A percentile compares a stretch with the other conserved stretches of the same genome.
These are phyloP conservation scores for Pilophorus perplexus DNA, from an alignment of 2,888 invertebrate genomes.

Conservation along the genomic window DNA sequence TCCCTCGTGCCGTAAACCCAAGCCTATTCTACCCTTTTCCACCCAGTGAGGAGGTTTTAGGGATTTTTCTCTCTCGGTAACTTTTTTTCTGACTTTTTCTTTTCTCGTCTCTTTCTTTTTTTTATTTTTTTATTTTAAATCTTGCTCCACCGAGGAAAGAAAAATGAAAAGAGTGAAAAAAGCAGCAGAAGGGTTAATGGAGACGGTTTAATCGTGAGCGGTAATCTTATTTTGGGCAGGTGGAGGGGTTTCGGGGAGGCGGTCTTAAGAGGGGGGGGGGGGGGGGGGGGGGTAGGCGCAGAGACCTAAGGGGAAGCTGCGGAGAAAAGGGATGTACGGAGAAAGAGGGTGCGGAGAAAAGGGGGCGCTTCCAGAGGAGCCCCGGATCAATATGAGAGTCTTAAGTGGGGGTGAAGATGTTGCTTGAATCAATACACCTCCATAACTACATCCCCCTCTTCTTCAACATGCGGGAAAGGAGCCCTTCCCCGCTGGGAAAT, in stretches of 20 bases:
- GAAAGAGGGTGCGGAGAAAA: not conserved
- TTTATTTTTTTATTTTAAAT: not conserved
- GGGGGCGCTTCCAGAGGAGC: slow-evolving; percentile 6
- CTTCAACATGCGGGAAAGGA: no score
- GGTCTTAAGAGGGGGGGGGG: not conserved
- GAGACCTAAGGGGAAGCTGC: not conserved
- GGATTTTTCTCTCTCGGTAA: slow-evolving; percentile 1
- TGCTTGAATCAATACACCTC: slow-evolving; percentile 40
- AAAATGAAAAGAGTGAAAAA: not conserved
- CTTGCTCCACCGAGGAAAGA: no score
- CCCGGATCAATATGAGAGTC: slow-evolving; percentile 37
- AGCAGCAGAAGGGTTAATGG: slow-evolving; percentile 15
- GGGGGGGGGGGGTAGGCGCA: not conserved
- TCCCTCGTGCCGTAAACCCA: no score
- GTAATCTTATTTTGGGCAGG: slow-evolving; percentile 35
- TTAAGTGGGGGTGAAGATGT: slow-evolving; percentile 36
- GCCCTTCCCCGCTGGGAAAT: no score
- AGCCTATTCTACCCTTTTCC: no score
- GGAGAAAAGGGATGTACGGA: not conserved
- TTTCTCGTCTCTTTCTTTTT: not conserved
- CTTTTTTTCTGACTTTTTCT: not conserved
- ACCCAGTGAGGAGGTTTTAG: not conserved
- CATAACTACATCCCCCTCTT: slow-evolving; percentile 31
- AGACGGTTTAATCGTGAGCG: slow-evolving; percentile 37
- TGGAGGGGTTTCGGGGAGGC: no score